Evolutionary conservation across 2,888 invertebrate genomes (phyloP).

Genomic region (Zootermopsis nevadensis): DNA sequence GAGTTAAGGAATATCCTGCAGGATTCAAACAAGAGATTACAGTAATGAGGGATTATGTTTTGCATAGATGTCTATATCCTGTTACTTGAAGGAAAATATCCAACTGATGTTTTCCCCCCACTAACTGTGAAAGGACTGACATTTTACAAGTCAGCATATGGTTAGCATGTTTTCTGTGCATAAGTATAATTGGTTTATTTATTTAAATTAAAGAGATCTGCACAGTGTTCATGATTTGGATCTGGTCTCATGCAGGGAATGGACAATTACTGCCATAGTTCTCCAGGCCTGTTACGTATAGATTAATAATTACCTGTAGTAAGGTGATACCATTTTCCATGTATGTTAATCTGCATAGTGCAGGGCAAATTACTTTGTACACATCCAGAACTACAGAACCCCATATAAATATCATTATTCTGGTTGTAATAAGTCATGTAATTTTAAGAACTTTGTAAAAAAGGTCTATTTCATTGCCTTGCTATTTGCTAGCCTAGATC

Average conservation of each 20-base stretch:
- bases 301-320: neutral
- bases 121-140: no score
- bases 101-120: no score
- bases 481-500: neutral
- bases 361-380: neutral
- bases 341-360: neutral
- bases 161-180: neutral
- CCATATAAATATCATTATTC: neutral
- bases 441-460: neutral
- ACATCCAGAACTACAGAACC: neutral
- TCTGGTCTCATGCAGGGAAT: neutral
- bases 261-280: neutral
- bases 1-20: no score
- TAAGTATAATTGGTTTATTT: neutral
- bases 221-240: neutral
- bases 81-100: no score
- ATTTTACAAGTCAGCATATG: neutral
- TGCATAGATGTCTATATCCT: no score
- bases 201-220: neutral
- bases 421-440: neutral
- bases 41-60: no score
- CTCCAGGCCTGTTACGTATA: neutral
- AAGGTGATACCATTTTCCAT: neutral
- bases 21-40: no score
- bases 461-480: constrained; percentile 3